A percentile compares a stretch with the other conserved stretches of the same genome.
phyloP scores from a whole-genome alignment of 2,797 vertebrate species.

The Chanos chanos region DNA sequence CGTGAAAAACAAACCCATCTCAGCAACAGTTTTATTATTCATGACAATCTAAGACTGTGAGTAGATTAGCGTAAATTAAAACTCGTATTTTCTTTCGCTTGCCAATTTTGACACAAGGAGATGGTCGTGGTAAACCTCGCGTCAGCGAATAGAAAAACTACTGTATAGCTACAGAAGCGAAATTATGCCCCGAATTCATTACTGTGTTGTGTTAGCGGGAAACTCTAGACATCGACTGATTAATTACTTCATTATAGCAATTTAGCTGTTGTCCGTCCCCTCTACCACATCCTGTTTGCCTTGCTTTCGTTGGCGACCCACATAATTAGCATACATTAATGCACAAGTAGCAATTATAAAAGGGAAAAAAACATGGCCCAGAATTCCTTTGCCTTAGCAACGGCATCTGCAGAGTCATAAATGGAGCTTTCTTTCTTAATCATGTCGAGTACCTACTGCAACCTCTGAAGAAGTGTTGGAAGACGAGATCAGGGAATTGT shows the following conservation, averaged over 20 bases:
- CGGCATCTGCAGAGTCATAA: constrained; percentile 8
- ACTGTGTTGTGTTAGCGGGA: background rate
- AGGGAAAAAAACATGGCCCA: background rate
- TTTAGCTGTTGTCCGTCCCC: constrained; percentile 76
- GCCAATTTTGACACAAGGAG: too few species aligned
- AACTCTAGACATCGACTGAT: constrained; percentile 51
- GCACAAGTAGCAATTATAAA: background rate
- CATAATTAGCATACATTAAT: constrained; percentile 30
- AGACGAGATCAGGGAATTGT: too few species aligned
- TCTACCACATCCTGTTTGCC: constrained; percentile 50
- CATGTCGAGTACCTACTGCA: background rate
- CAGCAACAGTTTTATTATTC: background rate
- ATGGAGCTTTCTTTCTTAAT: constrained; percentile 1
- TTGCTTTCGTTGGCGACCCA: constrained; percentile 51
- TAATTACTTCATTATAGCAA: constrained; percentile 76
- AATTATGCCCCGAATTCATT: too few species aligned
- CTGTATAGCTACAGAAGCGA: too few species aligned
- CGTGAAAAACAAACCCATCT: too few species aligned
- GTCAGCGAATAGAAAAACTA: too few species aligned
- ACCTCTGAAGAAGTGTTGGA: too few species aligned
- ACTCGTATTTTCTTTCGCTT: too few species aligned
- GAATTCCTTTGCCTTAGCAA: constrained; percentile 15
- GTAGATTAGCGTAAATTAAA: too few species aligned
- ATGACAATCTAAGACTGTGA: too few species aligned
- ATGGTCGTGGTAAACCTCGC: too few species aligned